Evolutionary conservation across 2,113 vertebrate genomes (phyloP).

Genomic region (Empidonax traillii): DNA sequence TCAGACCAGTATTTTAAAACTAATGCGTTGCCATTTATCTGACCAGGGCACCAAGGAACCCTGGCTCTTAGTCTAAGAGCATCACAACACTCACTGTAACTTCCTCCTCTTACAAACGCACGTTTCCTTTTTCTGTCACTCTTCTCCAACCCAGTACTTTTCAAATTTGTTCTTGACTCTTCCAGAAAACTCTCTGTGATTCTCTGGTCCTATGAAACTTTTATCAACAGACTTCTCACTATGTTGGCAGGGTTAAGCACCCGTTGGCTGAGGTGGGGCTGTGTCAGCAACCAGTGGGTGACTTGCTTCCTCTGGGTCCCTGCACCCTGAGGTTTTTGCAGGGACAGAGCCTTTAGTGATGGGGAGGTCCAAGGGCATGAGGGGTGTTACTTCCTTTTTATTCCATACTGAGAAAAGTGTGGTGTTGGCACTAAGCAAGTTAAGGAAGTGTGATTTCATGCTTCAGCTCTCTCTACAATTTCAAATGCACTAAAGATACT

Average conservation of each 20-base stretch:
- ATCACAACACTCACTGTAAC: background rate
- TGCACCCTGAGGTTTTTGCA: background rate
- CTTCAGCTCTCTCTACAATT: background rate
- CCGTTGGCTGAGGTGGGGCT: background rate
- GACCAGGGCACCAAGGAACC: background rate
- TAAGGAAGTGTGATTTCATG: constrained; percentile 18
- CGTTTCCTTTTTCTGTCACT: background rate
- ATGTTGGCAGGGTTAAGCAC: fast-evolving
- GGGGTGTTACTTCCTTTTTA: background rate
- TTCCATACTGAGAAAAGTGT: background rate
- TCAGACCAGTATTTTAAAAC: constrained; percentile 2
- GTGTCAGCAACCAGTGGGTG: background rate
- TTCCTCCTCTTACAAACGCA: background rate
- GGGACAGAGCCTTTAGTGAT: background rate
- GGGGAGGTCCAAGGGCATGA: background rate
- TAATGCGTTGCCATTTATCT: background rate
- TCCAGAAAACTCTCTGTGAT: background rate
- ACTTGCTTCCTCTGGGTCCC: background rate
- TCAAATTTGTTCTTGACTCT: background rate
- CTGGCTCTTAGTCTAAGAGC: background rate
- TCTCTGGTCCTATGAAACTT: background rate
- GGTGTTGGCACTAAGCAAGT: background rate
- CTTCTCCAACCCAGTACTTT: background rate
- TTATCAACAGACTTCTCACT: background rate
- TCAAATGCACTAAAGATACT: background rate